Base-by-base conservation (phyloP, 1,140 invertebrate genomes). In the Palaemon carinicauda region DNA sequence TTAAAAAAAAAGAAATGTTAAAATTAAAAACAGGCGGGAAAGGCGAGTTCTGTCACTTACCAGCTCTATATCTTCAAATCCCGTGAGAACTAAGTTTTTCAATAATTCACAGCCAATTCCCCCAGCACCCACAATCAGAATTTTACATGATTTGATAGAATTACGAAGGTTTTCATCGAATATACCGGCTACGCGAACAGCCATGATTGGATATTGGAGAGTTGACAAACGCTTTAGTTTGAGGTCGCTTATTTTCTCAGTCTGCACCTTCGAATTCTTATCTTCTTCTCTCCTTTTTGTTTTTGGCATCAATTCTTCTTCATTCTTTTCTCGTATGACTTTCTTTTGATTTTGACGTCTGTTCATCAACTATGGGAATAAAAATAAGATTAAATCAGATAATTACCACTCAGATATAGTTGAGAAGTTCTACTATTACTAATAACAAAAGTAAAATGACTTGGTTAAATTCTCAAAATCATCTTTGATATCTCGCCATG, bases 21-120 rank as follows among this genome's bases (percentile, higher is more conserved):
- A 41, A 41, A 41, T 41, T 12, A 41, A 41, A 41, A 41, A 5
- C 7, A 41, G 41, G 41, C 41, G 41, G 27, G 24, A 29, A 54
- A 29, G 15, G 24, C 7, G 24, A 19, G 12, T 60, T 56, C n/a
- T 31, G 3, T 41, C 12, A 92, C 96, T 94, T 94, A 99, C 98
- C 88, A 99, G 96, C 93, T 98, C 96, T 90, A 99, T 98, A 89
- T 99, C 93, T 24, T 93, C 93, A 91, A 99, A 99, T 80, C 98
- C 98, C 87, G 96, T 96, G 21, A 99, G 92, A 77, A 98, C 98
- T 73, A 99, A 94, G 93, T 99, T 99, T 92, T 99, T 99, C 19
- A 99, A 92, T 82, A 99, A 94, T 92, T 99, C 99, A 93, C 98
- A 99, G 87, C 99, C 99, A 90, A 99, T 99, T 75, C 99, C 99